These are phyloP conservation scores for Sebastes schlegelii DNA, from an alignment of 2,113 vertebrate species.

Conservation along the genomic window DNA sequence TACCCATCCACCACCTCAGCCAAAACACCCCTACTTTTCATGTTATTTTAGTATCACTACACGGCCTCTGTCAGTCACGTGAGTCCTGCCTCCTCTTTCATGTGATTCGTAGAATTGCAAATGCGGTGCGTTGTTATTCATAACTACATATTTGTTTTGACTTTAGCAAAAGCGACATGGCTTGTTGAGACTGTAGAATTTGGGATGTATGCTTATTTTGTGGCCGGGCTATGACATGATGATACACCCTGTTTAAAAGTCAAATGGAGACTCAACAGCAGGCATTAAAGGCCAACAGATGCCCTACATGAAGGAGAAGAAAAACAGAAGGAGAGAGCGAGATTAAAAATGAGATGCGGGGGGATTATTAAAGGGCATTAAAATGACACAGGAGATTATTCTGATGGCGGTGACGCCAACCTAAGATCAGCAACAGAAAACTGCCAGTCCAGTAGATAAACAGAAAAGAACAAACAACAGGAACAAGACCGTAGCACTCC, in stretches of 20 bases:
- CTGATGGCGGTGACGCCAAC: slow-evolving; percentile 57
- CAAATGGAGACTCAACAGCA: slow-evolving; percentile 56
- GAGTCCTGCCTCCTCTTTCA: slow-evolving; percentile 5
- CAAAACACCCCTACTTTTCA: background rate
- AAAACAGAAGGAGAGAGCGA: slow-evolving; percentile 77
- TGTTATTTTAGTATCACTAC: slow-evolving; percentile 6
- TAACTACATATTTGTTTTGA: background rate
- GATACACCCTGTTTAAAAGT: slow-evolving; percentile 50
- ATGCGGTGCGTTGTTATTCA: background rate
- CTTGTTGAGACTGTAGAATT: slow-evolving; percentile 16
- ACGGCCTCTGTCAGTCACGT: background rate
- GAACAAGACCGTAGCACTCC: background rate
- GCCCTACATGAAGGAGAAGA: slow-evolving; percentile 69
- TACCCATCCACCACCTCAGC: background rate
- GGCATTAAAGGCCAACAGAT: slow-evolving; percentile 75
- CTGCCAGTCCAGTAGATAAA: slow-evolving; percentile 45
- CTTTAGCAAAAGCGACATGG: background rate
- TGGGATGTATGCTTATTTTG: slow-evolving; percentile 15
- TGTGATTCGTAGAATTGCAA: background rate
- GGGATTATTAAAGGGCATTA: slow-evolving; percentile 83
- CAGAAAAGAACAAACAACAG: slow-evolving; percentile 59
- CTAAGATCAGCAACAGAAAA: slow-evolving; percentile 65
- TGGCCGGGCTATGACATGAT: slow-evolving; percentile 20
- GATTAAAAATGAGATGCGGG: slow-evolving; percentile 78
- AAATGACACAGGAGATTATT: slow-evolving; percentile 83